phyloP scores from a whole-genome alignment of 2,797 vertebrate species.

The Fundulus diaphanus region DNA sequence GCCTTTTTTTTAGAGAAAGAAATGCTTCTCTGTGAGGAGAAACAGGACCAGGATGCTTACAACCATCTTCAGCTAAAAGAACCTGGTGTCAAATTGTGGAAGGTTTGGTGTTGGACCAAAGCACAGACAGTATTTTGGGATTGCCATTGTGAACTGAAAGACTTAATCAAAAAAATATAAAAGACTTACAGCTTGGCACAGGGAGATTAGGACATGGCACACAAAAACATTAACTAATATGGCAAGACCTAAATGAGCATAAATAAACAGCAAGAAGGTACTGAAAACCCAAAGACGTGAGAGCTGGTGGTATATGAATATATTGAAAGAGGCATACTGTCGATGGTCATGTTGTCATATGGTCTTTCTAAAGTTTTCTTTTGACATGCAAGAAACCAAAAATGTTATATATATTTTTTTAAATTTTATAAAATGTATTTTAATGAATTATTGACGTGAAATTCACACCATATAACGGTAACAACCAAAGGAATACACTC shows the following conservation, averaged over 20 bases:
- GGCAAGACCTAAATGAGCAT: no score
- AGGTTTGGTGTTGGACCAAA: no score
- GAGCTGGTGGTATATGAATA: not conserved
- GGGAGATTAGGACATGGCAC: no score
- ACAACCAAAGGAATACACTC: not conserved
- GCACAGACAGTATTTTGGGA: no score
- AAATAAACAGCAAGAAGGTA: no score
- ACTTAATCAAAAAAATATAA: no score
- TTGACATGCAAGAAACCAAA: not conserved
- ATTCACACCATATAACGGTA: not conserved
- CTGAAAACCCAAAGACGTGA: no score
- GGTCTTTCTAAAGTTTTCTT: not conserved
- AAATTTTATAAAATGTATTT: not conserved
- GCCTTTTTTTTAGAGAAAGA: constrained; percentile 40
- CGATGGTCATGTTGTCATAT: no score
- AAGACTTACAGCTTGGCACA: no score
- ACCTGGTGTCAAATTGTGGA: no score
- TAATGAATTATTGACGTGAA: not conserved
- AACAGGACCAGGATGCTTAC: constrained; percentile 28
- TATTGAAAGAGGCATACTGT: not conserved
- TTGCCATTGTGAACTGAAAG: no score
- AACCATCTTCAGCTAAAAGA: constrained; percentile 29
- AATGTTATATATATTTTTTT: not conserved
- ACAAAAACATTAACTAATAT: no score
- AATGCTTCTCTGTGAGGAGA: constrained; percentile 32